Evolutionary conservation across 1,140 invertebrate genomes (phyloP), one percentile per base, ranked within the genome.

Genomic region (Mamestra configurata): DNA sequence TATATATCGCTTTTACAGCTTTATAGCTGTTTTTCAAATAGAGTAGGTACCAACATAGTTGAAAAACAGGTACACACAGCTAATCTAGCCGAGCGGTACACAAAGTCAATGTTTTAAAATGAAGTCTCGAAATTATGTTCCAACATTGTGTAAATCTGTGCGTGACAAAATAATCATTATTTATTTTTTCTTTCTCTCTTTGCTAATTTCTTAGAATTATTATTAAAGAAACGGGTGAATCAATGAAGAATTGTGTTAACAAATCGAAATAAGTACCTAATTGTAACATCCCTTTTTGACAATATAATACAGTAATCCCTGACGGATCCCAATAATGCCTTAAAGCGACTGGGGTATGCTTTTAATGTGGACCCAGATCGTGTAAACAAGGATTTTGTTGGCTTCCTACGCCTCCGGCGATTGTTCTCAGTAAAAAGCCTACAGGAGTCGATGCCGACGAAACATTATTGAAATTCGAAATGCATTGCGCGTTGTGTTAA

Each of bases 381-480:
- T 90, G 87, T 90, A 90, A 90, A 90, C 88, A 90, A 83, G 72
- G 83, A 85, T 84, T 86, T 87, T 86, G 86, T 86, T 88, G 85
- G 88, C 86, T 89, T 89, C 86, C 82, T 84, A 22, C 68, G 87
- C 88, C 84, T 46, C 43, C 70, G 79, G 87, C 86, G 37, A 80
- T 75, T 78, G 55, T 43, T 76, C 57, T 18, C 37, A 64, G 24
- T 64, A 49, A 40, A 20, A 24, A 49, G 37, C 57, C 55, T 76
- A 76, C 31, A 24, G 31, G 1, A 76, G 46, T 2, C 24, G 6
- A n/a, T 24, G 15, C 20, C 31, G n/a, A 20, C 13, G 57, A 13
- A 0, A 61, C 2, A n/a, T 27, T n/a, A 37, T 4, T 0, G 5
- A 0, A 31, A n/a, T 46, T 31, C 24, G 1, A 10, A 2, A 75